Base-by-base conservation (phyloP, 2,888 invertebrate species). In the Trachelus stipa region DNA sequence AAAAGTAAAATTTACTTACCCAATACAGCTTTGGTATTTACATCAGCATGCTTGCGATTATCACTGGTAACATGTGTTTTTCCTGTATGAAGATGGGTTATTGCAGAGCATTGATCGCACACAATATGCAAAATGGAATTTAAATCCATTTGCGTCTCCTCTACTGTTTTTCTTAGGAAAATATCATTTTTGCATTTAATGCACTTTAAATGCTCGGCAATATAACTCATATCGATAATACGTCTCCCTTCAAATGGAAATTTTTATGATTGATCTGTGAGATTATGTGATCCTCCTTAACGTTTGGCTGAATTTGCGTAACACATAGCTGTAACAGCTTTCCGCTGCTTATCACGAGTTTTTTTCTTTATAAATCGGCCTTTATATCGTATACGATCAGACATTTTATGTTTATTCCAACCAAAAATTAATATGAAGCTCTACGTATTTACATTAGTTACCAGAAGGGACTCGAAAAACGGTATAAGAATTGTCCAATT, bases 1-100 rank as follows among this genome's bases (percentile, higher is more conserved):
- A 69, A 56, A 73, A 76, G 34, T 34, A 76, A n/a, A 4, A 34
- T 34, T 15, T 69, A 75, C 75, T 78, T 71, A 80, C 79, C 77
- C 12, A 80, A 73, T 40, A 80, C 76, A 71, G 77, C 78, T 79
- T 76, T 79, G 1, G 79, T 79, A 73, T 79, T 80, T 12, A 79
- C 76, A 73, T 80, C 78, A 69, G 75, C 73, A 78, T 73, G 75
- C 56, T 33, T 76, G 11, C 34, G 34, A 74, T 76, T 73, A 30
- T 75, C 68, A 12, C 4, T n/a, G 31, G 80, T 80, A 3, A 31
- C 31, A 73, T 79, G 73, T 11, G 69, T 75, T 76, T 80, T 80
- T 12, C 73, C 77, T 34, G 79, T 80, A 35, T 31, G 68, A 34
- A 79, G 79, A 40, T 74, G 69, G 34, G 76, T 77, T 69, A 56